These are phyloP conservation scores for Nephotettix cincticeps DNA, from an alignment of 1,140 invertebrate genomes.

Conservation along the genomic window DNA sequence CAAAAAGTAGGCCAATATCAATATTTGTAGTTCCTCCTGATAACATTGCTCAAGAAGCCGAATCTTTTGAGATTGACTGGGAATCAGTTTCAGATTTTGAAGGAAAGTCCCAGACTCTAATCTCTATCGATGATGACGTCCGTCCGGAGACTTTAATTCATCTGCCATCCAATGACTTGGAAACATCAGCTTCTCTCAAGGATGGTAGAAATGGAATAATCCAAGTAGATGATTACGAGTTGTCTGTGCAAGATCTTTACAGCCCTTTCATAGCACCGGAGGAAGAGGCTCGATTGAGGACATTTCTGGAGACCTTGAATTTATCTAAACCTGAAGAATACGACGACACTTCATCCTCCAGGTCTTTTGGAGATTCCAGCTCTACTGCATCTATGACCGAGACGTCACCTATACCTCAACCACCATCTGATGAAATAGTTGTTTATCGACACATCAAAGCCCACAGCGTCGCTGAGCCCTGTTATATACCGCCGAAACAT, in stretches of 20 bases:
- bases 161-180: constrained; percentile 17
- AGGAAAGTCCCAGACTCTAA: not conserved
- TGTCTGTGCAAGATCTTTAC: constrained; percentile 24
- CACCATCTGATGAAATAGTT: constrained; percentile 27
- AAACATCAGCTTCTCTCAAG: not conserved
- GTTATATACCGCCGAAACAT: constrained; percentile 32
- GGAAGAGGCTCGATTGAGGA: constrained; percentile 25
- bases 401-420: not conserved
- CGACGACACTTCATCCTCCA: constrained; percentile 18
- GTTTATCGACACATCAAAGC: constrained; percentile 24
- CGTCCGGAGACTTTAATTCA: constrained; percentile 6
- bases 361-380: not conserved
- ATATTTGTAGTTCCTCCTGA: constrained; percentile 16
- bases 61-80: constrained; percentile 4
- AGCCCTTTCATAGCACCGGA: constrained; percentile 24
- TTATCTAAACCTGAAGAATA: constrained; percentile 30
- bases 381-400: not conserved
- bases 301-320: constrained; percentile 28
- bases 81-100: constrained; percentile 20
- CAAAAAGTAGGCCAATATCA: constrained; percentile 5
- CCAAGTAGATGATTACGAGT: constrained; percentile 7
- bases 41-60: constrained; percentile 14
- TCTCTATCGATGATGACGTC: constrained; percentile 11
- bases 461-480: constrained; percentile 24
- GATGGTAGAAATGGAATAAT: constrained; percentile 15